Evolutionary conservation across 2,113 vertebrate species (phyloP).

Genomic region (Amphiprion ocellaris): DNA sequence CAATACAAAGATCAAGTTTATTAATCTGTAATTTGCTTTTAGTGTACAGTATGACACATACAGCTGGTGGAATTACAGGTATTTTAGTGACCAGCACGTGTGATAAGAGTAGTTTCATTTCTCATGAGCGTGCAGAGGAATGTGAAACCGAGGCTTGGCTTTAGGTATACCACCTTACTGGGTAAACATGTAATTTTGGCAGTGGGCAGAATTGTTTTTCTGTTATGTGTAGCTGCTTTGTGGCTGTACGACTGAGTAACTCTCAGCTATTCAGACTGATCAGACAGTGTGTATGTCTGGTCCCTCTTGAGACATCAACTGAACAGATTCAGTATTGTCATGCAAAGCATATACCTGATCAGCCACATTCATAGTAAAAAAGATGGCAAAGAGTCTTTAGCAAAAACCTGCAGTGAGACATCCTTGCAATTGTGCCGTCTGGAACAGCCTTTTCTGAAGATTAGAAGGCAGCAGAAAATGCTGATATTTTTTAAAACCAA

Average conservation of each 20-base stretch:
- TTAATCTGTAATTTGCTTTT: neutral
- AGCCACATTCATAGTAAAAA: neutral
- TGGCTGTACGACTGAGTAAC: neutral
- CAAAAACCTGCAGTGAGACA: no score
- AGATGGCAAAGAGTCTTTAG: neutral
- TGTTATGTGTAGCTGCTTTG: neutral
- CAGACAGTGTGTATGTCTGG: neutral
- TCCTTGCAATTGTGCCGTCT: no score
- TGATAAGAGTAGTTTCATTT: conserved; percentile 50
- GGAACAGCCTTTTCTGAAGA: no score
- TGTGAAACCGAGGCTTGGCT: conserved; percentile 58
- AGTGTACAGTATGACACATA: neutral
- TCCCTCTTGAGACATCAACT: conserved; percentile 12
- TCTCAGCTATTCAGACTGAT: conserved; percentile 3
- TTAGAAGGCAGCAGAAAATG: no score
- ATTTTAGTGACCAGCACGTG: neutral
- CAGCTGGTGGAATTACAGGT: conserved; percentile 6
- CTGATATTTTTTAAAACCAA: no score
- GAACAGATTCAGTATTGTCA: neutral
- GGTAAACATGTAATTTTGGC: conserved; percentile 27
- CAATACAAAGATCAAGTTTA: neutral
- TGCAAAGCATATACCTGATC: neutral
- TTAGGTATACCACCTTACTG: conserved; percentile 10
- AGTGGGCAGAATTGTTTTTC: neutral
- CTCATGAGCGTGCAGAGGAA: conserved; percentile 58